Base-by-base conservation (phyloP, 2,797 vertebrate species). In the Eulemur coronatus region DNA sequence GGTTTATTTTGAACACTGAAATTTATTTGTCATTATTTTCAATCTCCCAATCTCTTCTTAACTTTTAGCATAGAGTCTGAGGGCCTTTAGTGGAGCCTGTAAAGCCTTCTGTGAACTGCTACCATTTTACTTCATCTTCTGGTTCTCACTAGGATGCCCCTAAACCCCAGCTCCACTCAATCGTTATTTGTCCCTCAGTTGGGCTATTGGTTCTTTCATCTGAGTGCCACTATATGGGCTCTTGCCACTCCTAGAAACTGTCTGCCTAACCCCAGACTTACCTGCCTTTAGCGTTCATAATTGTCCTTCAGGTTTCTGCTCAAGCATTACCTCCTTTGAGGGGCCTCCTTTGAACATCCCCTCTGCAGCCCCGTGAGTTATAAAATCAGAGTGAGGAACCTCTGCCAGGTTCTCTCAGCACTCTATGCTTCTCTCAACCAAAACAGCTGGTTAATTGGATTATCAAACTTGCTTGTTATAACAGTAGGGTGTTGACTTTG, bases 351-450 rank as follows among this genome's bases (percentile, higher is more conserved):
- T 87, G 41, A 75, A 72, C 13, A 72, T 12, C 2, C 28, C 57
- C n/a, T 84, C 7, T 10, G 7, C 65, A 11, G 17, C 26, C 41
- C 38, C 11, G 17, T 73, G 26, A 14, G 43, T 90, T 63, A 26
- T 48, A 61, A 73, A 52, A n/a, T 10, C 5, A 59, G 8, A 20
- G 2, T 4, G 2, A 9, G 2, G 12, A 69, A 0, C 1, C 2
- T 80, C 17, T 24, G 5, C 7, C 41, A 13, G 26, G 7, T 67
- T 73, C 10, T 28, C 12, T 69, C 4, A 86, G 2, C 2, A 12
- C 5, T 85, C 3, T 5, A 9, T 48, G 41, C 3, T 90, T 55
- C 38, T 84, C 33, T 88, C 0, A 65, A 18, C 7, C 4, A 35
- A 13, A 43, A 78, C 11, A 24, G 17, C 5, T 24, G 28, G 4